Percentiles rank a stretch among this genome's conserved stretches.
phyloP scores from a whole-genome alignment of 2,113 vertebrate species.

The Cebus imitator region DNA sequence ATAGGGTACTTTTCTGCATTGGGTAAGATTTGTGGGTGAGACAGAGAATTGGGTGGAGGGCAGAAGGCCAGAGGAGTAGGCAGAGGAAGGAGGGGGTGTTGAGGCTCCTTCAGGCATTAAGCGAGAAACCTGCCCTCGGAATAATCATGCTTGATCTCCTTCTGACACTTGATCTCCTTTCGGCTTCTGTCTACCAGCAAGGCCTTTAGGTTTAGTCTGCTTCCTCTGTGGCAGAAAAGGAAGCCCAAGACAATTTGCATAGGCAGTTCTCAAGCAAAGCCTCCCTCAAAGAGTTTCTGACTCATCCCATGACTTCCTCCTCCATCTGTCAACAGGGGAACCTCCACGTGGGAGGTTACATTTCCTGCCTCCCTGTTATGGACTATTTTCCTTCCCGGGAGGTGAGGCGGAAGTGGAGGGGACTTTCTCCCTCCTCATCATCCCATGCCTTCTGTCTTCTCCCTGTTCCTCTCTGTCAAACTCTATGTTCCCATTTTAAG shows the following conservation, averaged over 20 bases:
- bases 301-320: not conserved
- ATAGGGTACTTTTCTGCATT: not conserved
- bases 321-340: not conserved
- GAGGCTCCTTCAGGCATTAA: not conserved
- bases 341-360: not conserved
- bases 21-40: not conserved
- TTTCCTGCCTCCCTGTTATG: not conserved
- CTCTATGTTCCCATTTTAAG: not conserved
- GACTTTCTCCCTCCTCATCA: not conserved
- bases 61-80: not conserved
- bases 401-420: not conserved
- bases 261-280: not conserved
- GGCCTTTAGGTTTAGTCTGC: not conserved
- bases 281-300: slow-evolving; percentile 24
- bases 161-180: not conserved
- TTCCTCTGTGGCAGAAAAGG: slow-evolving; percentile 26
- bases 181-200: not conserved
- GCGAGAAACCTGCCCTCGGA: not conserved
- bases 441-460: not conserved
- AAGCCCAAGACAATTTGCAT: not conserved
- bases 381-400: not conserved
- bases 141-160: not conserved
- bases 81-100: not conserved
- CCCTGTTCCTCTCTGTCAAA: not conserved
- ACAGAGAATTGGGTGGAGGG: not conserved